Percentiles rank a stretch among this genome's conserved stretches.
Conservation (phyloP, 2,113 vertebrate genomes). For the Channa maculata region DNA sequence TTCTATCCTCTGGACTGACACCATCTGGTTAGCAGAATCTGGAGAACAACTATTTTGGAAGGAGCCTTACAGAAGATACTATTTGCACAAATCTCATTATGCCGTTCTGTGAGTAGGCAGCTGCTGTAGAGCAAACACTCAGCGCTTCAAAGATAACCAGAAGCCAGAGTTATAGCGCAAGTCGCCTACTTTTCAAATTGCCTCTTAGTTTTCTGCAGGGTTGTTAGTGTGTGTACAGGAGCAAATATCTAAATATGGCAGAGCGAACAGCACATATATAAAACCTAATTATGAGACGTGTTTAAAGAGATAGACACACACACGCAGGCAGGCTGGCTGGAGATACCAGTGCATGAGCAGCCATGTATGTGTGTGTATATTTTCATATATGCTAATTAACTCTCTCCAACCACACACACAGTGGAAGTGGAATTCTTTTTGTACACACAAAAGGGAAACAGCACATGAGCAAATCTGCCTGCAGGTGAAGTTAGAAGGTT, state of each 20-base stretch:
- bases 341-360: constrained; percentile 34
- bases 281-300: constrained; percentile 39
- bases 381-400: constrained; percentile 31
- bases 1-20: constrained; percentile 9
- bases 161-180: constrained; percentile 45
- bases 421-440: not conserved
- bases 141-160: constrained; percentile 62
- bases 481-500: not conserved
- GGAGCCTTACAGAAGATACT: constrained; percentile 37
- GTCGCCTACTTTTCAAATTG: constrained; percentile 56
- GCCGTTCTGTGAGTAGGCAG: constrained; percentile 51
- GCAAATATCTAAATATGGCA: constrained; percentile 44
- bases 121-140: constrained; percentile 54
- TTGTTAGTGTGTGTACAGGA: constrained; percentile 22
- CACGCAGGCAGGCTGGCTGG: not conserved
- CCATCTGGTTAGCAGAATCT: constrained; percentile 16
- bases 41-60: constrained; percentile 10
- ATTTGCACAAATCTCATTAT: constrained; percentile 66
- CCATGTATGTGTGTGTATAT: constrained; percentile 8
- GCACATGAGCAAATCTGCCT: not conserved
- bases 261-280: constrained; percentile 44
- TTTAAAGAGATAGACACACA: not conserved
- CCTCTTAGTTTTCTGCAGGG: constrained; percentile 61
- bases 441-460: not conserved
- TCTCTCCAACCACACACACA: constrained; percentile 1